These are phyloP conservation scores for Magallana nippona DNA, from an alignment of 2,888 invertebrate species.

Conservation along the genomic window DNA sequence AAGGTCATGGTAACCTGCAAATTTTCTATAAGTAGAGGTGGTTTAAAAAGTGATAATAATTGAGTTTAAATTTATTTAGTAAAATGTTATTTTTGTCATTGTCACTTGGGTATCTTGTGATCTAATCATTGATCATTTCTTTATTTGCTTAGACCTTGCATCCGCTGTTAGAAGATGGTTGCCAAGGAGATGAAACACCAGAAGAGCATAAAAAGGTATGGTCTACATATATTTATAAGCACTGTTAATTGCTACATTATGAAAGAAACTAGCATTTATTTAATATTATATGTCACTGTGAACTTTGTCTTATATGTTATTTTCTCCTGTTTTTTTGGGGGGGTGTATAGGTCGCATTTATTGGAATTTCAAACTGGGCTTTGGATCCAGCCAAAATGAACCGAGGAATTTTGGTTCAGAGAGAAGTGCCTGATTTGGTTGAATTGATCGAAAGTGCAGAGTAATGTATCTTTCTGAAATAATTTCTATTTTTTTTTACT, in stretches of 20 bases:
- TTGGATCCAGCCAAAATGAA: slow-evolving; percentile 49
- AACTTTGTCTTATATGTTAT: background rate
- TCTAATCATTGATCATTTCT: background rate
- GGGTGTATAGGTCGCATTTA: slow-evolving; percentile 43
- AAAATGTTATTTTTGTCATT: background rate
- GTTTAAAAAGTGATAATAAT: too few relatives aligned
- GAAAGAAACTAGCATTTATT: background rate
- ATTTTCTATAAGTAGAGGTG: too few relatives aligned
- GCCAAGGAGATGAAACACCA: slow-evolving; percentile 64
- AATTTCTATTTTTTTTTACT: background rate
- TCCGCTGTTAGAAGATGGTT: slow-evolving; percentile 74
- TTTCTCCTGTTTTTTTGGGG: background rate
- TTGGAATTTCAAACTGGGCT: slow-evolving; percentile 47
- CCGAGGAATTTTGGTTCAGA: slow-evolving; percentile 46
- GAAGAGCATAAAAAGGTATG: slow-evolving; percentile 43
- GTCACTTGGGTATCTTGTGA: background rate
- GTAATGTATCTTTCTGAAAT: background rate
- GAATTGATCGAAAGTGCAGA: slow-evolving; percentile 42
- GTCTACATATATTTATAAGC: background rate
- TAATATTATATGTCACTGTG: background rate
- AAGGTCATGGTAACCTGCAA: too few relatives aligned
- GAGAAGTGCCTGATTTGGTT: slow-evolving; percentile 38
- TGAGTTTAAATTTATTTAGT: background rate
- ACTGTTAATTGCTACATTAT: background rate
- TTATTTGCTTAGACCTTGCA: slow-evolving; percentile 66